Base-by-base conservation (phyloP, 2,888 invertebrate genomes). In the Eucera pruinosa region DNA sequence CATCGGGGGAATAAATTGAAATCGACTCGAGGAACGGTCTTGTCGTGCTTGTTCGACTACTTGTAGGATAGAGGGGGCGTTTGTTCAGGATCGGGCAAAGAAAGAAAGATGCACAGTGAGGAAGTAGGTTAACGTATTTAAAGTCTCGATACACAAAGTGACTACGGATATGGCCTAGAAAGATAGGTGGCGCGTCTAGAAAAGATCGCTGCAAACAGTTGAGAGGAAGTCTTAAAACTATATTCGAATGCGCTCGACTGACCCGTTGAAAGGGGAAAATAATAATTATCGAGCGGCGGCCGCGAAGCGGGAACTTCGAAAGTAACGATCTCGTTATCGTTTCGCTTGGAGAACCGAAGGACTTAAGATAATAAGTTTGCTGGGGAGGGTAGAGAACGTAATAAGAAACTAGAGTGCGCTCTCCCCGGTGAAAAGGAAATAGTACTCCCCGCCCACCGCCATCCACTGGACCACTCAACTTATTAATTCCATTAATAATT, bases 281-380 rank as follows among this genome's bases (percentile, higher is more conserved):
- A 84, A 83, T 83, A 83, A 82, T 84, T 82, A 82, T 80, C 80
- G 82, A 82, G 66, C 78, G 74, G 80, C 69, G 72, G 77, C 77
- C 78, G 61, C 84, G 72, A 80, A 80, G 80, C 84, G 83, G 74
- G 78, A 73, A 80, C 80, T 82, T 75, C 68, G 84, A 82, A 84
- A 84, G 84, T 81, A 84, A 84, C 83, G 84, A 84, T 84, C 84
- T 84, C 84, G 83, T 84, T 84, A 84, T 82, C 82, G 82, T 84
- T 84, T 82, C 77, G 82, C 80, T 71, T 61, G 66, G 69, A 80
- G 83, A 84, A 70, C 72, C 75, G 77, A 84, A 84, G 75, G 82
- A 84, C 84, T 82, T 82, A 84, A 84, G 84, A 84, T 84, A 84
- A 84, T 84, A 84, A 87, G 78, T 82, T 81, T 81, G 78, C 80